Evolutionary conservation across 53 echinoderm and acorn worm species (phyloP), one percentile per base, ranked within the genome.

Genomic region (Zoroaster sp.): DNA sequence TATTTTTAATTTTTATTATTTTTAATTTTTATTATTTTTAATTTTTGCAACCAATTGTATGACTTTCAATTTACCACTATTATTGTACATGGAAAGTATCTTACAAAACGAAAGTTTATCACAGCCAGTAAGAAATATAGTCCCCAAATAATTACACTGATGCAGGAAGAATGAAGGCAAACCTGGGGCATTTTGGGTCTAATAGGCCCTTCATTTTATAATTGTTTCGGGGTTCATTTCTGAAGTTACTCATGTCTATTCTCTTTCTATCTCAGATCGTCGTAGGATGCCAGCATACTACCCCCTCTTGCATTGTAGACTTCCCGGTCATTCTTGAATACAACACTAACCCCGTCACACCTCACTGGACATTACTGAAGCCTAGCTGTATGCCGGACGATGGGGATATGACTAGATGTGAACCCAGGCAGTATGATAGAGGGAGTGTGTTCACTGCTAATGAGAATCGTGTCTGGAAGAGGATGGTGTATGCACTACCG

Each of bases 351-450:
- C 97, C 94, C 21, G 17, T 42, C 34, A 21, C 42, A 25, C 67
- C 83, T 46, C 52, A 87, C 35, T 97, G 98, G 98, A 86, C 75
- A 0, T 42, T 93, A 35, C 80, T 97, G 3, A 87, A 70, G 69
- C 92, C 94, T 36, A 40, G 75, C 23, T 97, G 98, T 74, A 78
- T 95, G 31, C 98, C 98, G 21, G 93, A 89, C 23, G 89, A 91
- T 40, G 77, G 30, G 23, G 87, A 87, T 43, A 68, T 77, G 51
- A 35, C 78, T 21, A 49, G 91, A 40, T 97, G 98, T 53, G 41
- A 72, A 21, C 92, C 94, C 18, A 82, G 80, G 35, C 35, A 77
- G 42, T 97, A 92, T 74, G 91, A 94, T 41, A 53, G 81, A 44
- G 94, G 90, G 53, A 95, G 95, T 67, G 14, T 74, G 30, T 97